Evolutionary conservation across 2,113 vertebrate genomes (phyloP), one percentile per base, ranked within the genome.

Genomic region (Piprites chloris): DNA sequence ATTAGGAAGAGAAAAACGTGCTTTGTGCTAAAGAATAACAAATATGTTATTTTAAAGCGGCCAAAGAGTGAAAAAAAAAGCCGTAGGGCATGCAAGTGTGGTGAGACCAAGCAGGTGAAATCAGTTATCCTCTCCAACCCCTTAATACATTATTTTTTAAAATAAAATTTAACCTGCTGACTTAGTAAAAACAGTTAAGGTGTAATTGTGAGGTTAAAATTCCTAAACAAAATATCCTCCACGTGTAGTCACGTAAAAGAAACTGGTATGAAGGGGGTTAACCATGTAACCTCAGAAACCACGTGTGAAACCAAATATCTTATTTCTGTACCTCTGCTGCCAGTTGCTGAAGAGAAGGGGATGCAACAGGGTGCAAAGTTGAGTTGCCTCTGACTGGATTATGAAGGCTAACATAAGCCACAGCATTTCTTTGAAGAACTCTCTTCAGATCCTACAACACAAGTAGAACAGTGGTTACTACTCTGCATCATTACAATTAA

Each of bases 341-440:
- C 90, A 99, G 96, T 23, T 99, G 98, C 87, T 98, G 98, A 74
- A 99, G 98, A 49, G 99, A 98, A 46, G 99, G 99, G 7, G 99
- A 99, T 30, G 98, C 98, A 42, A 98, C 90, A 5, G 98, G 97
- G 47, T 94, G 87, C 7, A 99, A 97, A 55, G 97, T 98, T 71
- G 98, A 98, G 13, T 98, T 98, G 23, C 98, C 98, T 89, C 95
- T 96, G n/a, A 99, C 92, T 1, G 99, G 99, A 81, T 95, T 97
- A 84, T 99, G 98, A 24, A 99, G 98, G 77, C 98, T 98, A 63
- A 99, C 11, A 2, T 99, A 99, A 91, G 99, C 98, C 93, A 99
- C 98, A 11, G 92, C 98, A 46, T 98, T 99, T 90, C 96, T 99
- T 85, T 98, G 98, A 37, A 99, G 98, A 92, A 99, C 97, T 13